Percentiles rank a stretch among this genome's conserved stretches.
Conservation (phyloP, 2,113 vertebrate species). For the Rhea americana region DNA sequence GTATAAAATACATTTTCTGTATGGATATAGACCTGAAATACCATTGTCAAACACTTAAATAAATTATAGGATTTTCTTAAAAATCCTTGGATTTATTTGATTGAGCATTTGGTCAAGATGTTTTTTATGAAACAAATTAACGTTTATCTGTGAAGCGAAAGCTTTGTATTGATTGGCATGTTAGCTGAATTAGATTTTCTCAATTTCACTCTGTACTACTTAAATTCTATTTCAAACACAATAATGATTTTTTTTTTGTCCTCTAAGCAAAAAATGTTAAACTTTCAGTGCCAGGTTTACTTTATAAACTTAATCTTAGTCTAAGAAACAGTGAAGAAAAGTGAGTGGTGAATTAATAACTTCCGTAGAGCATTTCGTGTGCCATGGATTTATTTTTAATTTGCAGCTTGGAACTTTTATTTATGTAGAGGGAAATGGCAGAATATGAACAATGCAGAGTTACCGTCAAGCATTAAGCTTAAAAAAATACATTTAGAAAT, state of each 20-base stretch:
- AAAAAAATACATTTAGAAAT: conserved; percentile 6
- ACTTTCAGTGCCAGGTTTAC: neutral
- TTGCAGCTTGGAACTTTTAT: neutral
- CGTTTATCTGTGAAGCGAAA: neutral
- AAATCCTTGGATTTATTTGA: neutral
- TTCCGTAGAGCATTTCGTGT: neutral
- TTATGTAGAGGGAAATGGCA: neutral
- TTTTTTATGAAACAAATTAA: conserved; percentile 4
- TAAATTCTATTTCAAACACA: conserved; percentile 28
- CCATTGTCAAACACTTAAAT: neutral
- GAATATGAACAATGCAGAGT: neutral
- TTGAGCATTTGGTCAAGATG: neutral
- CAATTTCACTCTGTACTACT: neutral
- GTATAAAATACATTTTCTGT: neutral
- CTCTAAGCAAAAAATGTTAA: neutral
- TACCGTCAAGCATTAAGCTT: neutral
- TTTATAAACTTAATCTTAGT: neutral
- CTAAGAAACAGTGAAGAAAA: neutral
- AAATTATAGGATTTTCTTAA: neutral
- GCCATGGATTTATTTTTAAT: neutral
- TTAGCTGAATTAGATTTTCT: neutral
- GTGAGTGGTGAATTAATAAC: neutral
- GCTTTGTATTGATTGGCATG: neutral
- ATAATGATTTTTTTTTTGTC: conserved; percentile 1
- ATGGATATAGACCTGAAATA: neutral